Conservation (phyloP, 2,113 vertebrate species). For the Rafetus swinhoei region DNA sequence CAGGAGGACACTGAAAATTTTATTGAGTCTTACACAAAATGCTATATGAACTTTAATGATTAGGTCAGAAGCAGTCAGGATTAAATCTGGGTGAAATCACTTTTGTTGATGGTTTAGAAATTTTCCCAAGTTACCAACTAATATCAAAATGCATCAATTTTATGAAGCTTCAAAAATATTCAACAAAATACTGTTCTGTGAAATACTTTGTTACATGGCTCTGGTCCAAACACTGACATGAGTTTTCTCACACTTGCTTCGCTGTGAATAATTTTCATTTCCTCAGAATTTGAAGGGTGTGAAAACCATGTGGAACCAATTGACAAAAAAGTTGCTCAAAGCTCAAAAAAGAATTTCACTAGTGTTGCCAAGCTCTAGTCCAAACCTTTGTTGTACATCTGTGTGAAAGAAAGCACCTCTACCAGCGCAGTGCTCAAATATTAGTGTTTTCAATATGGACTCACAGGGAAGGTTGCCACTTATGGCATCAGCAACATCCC, state of each 20-base stretch:
- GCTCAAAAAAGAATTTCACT: background rate
- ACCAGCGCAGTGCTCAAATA: background rate
- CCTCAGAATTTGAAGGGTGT: background rate
- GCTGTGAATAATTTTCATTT: background rate
- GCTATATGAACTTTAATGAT: background rate
- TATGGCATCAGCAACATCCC: background rate
- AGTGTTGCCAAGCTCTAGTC: background rate
- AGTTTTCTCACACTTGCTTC: background rate
- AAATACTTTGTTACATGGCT: background rate
- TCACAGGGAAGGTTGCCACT: background rate
- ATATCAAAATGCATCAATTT: background rate
- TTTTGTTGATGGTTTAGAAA: background rate
- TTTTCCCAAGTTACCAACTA: background rate
- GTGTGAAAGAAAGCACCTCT: background rate
- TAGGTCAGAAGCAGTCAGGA: background rate
- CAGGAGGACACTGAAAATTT: background rate
- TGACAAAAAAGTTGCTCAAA: fast-evolving
- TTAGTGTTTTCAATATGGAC: fast-evolving
- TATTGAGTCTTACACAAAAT: background rate
- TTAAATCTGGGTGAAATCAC: background rate
- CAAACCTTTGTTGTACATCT: background rate
- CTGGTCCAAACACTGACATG: background rate
- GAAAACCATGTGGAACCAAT: background rate
- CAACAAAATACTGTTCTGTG: background rate
- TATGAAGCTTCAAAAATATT: background rate